These are phyloP conservation scores for Sciaenops ocellatus DNA, from an alignment of 2,797 vertebrate species.

Conservation along the genomic window DNA sequence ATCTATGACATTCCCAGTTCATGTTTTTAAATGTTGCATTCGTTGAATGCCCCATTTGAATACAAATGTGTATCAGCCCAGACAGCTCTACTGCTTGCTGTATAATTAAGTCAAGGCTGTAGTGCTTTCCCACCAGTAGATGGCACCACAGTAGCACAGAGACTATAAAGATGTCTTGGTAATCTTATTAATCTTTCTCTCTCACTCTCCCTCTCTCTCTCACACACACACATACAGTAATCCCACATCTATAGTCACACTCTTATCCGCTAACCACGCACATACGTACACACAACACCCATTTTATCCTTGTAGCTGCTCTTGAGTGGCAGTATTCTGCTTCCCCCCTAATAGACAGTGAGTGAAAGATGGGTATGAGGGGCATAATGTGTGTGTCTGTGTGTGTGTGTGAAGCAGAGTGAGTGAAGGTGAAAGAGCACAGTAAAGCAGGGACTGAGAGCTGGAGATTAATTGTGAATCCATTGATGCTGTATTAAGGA, in stretches of 20 bases:
- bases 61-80: constrained; percentile 18
- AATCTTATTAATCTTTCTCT: constrained; percentile 54
- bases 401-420: constrained; percentile 10
- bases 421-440: constrained; percentile 54
- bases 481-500: constrained; percentile 73
- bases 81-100: neutral
- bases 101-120: constrained; percentile 38
- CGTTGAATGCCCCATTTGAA: neutral
- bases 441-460: constrained; percentile 44
- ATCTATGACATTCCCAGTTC: neutral
- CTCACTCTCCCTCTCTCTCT: neutral
- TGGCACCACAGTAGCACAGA: constrained; percentile 78
- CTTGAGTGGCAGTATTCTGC: neutral
- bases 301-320: constrained; percentile 23
- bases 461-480: constrained; percentile 74
- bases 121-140: constrained; percentile 70
- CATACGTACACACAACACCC: constrained; percentile 23
- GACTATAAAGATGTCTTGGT: constrained; percentile 27
- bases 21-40: constrained; percentile 21
- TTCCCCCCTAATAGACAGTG: neutral
- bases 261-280: neutral
- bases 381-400: neutral
- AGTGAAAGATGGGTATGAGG: constrained; percentile 34
- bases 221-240: constrained; percentile 7
- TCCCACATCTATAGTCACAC: constrained; percentile 16